Conservation (phyloP, 2,113 vertebrate species). For the Tinamus guttatus region DNA sequence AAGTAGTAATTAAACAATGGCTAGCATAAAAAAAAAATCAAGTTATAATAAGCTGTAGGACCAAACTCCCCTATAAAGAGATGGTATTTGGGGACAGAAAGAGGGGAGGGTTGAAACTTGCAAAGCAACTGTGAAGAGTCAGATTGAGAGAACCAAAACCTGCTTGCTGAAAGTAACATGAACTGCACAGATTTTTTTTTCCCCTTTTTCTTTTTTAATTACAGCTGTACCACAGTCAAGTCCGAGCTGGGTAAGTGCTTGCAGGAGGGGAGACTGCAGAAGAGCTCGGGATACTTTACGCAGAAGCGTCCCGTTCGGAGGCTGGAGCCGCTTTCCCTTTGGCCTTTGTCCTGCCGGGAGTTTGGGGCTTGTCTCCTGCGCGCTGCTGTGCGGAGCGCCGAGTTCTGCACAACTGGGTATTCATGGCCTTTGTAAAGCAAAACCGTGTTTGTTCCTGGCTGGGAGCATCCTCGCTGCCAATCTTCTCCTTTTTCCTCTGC, state of each 20-base stretch:
- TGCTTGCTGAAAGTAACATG: neutral
- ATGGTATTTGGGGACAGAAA: neutral
- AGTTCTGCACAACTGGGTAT: neutral
- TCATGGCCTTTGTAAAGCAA: conserved; percentile 28
- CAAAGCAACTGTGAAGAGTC: neutral
- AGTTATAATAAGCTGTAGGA: conserved; percentile 4
- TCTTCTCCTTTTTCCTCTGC: neutral
- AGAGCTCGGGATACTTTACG: neutral
- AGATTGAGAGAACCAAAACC: neutral
- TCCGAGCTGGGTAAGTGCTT: neutral
- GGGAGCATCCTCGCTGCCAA: neutral
- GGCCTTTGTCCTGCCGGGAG: conserved; percentile 32
- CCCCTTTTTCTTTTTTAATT: neutral
- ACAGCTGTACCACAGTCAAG: neutral
- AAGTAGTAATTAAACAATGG: conserved; percentile 68
- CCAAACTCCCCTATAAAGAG: neutral
- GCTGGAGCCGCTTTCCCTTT: neutral
- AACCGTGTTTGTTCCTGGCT: neutral
- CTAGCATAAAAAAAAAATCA: conserved; percentile 10
- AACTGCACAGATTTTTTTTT: neutral
- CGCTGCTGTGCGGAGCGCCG: neutral
- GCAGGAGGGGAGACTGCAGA: neutral
- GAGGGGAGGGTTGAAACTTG: neutral
- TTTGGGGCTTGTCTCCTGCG: neutral
- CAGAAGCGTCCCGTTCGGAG: neutral